Conservation (phyloP, 2,113 vertebrate species). For the Anoura caudifer region DNA sequence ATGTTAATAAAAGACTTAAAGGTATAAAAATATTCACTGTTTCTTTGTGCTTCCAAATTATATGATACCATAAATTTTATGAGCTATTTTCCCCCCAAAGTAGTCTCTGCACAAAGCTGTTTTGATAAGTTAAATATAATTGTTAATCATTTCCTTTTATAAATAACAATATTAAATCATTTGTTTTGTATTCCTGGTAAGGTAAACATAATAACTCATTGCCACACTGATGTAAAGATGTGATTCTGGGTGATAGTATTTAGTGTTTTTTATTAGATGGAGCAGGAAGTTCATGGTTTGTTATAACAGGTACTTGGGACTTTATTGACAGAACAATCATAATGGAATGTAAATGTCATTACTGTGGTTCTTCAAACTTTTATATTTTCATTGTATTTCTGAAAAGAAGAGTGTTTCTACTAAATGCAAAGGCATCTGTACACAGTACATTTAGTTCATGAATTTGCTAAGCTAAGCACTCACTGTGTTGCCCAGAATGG, state of each 20-base stretch:
- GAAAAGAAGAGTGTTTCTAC: slow-evolving; percentile 4
- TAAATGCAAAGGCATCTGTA: slow-evolving; percentile 17
- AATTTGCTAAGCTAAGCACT: background rate
- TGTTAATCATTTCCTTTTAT: background rate
- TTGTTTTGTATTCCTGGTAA: background rate
- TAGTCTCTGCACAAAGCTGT: background rate
- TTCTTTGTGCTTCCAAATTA: background rate
- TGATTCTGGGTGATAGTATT: background rate
- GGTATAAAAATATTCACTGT: background rate
- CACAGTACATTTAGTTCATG: background rate
- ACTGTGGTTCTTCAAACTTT: background rate
- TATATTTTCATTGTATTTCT: slow-evolving; percentile 32
- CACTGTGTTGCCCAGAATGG: background rate
- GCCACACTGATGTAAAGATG: background rate
- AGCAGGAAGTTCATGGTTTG: background rate
- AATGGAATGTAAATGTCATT: slow-evolving; percentile 39
- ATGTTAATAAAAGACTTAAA: background rate
- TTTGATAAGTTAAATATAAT: background rate
- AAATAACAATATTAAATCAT: background rate
- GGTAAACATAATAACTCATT: background rate
- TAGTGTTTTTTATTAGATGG: background rate
- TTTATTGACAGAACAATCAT: background rate
- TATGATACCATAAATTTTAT: background rate
- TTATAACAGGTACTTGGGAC: background rate
- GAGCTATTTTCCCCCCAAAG: background rate